Evolutionary conservation across 2,113 vertebrate species (phyloP), one percentile per base, ranked within the genome.

Genomic region (Tenebrosternarchus preto): DNA sequence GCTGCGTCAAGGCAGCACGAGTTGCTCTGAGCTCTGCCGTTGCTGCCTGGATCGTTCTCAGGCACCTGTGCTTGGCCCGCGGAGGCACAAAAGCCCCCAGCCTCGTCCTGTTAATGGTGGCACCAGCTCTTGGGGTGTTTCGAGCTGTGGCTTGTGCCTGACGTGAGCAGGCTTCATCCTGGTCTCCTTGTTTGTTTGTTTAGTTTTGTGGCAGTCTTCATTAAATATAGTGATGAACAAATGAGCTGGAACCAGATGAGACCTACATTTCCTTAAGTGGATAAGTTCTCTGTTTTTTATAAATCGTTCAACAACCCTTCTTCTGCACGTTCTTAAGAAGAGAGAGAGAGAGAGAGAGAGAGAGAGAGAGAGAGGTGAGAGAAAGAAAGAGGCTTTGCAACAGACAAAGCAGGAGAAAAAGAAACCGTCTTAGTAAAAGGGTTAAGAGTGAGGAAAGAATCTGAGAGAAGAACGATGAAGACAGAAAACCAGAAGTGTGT

Each of bases 61-160:
- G 73, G 56, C 56, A 72, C 66, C 76, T 71, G 59, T 75, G 20
- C 69, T 39, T 73, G 56, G 36, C 69, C 33, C 73, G 29, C 3
- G 56, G 68, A 73, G 53, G 22, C 86, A 78, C 76, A 88, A 87
- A 87, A 84, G 59, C 8, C 29, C 63, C 29, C 70, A 24, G 85
- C 86, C 83, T 73, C 69, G 57, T 73, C 78, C 76, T 81, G 77
- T 88, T 87, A 85, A 87, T 85, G 85, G 86, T 87, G 83, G 55
- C 80, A 83, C 88, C 86, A 88, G 78, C 85, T 80, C 74, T 75
- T 46, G 15, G n/a, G n/a, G n/a, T n/a, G n/a, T n/a, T n/a, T n/a
- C n/a, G n/a, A 29, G 60, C 60, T 6, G 7, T 16, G 60, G 1
- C 12, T 63, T 29, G 25, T 17, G 17, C 24, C 5, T 16, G 27